phyloP scores from a whole-genome alignment of 1,140 invertebrate species.

The Amyelois transitella region DNA sequence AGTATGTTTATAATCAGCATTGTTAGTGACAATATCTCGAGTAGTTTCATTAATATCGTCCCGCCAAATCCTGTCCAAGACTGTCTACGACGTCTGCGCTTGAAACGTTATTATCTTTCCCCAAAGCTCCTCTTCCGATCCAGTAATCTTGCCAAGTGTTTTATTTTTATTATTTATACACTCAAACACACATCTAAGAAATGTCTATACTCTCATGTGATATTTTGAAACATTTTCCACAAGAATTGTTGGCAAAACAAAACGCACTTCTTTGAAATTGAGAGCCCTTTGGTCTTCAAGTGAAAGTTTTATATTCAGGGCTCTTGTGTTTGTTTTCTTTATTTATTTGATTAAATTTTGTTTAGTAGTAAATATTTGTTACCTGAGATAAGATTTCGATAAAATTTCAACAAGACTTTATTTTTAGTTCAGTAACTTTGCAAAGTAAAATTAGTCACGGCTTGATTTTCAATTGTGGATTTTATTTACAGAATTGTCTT shows the following conservation, averaged over 20 bases:
- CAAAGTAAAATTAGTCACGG: no score
- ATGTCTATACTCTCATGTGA: neutral
- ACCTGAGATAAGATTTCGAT: no score
- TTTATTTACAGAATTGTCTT: no score
- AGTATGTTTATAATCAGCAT: neutral
- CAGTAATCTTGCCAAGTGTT: slow-evolving; percentile 46
- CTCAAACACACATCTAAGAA: neutral
- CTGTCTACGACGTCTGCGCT: slow-evolving; percentile 35
- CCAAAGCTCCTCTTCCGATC: slow-evolving; percentile 57
- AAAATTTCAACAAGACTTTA: no score
- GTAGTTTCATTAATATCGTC: slow-evolving; percentile 7
- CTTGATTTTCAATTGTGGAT: no score
- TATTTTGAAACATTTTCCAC: neutral
- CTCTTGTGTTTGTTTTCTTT: neutral
- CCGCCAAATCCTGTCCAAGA: slow-evolving; percentile 33
- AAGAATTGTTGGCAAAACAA: neutral
- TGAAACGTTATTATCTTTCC: slow-evolving; percentile 59
- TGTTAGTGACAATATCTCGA: neutral
- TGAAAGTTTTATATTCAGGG: neutral
- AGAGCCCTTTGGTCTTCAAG: neutral
- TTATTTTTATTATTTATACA: slow-evolving; percentile 46
- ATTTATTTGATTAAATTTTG: neutral
- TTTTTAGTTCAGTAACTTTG: no score
- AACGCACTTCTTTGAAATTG: neutral
- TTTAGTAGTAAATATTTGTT: neutral